Conservation (phyloP, 2,888 invertebrate genomes). For the Dryococelus australis region DNA sequence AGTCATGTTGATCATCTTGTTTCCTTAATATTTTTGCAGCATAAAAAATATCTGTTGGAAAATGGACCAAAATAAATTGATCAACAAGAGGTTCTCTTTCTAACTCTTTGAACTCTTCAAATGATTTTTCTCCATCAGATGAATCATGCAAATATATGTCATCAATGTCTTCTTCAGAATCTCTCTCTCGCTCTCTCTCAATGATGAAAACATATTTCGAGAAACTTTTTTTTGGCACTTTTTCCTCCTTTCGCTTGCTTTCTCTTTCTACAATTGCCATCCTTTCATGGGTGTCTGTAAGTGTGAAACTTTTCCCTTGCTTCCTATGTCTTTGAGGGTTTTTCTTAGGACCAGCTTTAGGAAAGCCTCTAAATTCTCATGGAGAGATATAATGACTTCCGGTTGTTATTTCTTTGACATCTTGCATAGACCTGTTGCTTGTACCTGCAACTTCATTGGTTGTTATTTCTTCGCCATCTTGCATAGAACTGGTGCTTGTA, state of each 20-base stretch:
- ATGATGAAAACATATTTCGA: not conserved
- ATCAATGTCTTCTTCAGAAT: not conserved
- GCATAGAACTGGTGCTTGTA: not conserved
- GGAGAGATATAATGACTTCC: not conserved
- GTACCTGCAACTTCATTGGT: too few species aligned
- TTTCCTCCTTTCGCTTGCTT: not conserved
- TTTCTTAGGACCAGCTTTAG: not conserved
- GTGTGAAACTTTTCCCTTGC: not conserved
- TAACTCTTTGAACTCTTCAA: not conserved
- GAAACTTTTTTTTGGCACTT: not conserved
- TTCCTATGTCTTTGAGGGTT: not conserved
- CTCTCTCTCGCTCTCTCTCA: not conserved
- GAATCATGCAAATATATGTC: not conserved
- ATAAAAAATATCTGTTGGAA: not conserved
- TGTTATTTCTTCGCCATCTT: not conserved
- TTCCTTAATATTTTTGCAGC: not conserved
- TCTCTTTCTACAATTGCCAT: not conserved
- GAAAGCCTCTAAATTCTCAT: slow-evolving; percentile 8
- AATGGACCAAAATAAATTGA: not conserved
- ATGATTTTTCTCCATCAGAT: not conserved
- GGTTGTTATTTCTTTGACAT: too few species aligned
- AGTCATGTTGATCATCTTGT: slow-evolving; percentile 8
- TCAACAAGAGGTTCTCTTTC: not conserved
- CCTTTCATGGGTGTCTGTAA: not conserved
- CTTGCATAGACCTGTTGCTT: too few species aligned